Evolutionary conservation across 2,888 invertebrate genomes (phyloP).

Genomic region (Amiota communis): DNA sequence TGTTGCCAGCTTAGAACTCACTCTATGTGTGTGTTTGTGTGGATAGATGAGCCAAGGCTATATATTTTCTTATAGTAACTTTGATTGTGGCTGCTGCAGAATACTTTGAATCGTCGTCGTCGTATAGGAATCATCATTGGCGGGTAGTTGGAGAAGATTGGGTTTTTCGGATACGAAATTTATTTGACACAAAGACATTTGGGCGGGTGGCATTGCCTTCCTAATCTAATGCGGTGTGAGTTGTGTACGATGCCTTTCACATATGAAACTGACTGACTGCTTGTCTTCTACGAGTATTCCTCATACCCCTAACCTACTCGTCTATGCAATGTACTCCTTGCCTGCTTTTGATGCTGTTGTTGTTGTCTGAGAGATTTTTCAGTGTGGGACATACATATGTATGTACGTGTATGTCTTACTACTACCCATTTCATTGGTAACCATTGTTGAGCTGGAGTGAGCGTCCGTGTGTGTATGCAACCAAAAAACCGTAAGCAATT

Average conservation of each 20-base stretch:
- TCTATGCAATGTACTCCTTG: not conserved
- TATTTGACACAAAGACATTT: constrained; percentile 58
- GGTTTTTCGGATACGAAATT: constrained; percentile 50
- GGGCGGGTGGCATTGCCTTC: constrained; percentile 42
- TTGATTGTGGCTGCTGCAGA: constrained; percentile 65
- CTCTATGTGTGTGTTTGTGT: constrained; percentile 39
- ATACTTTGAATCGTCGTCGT: constrained; percentile 54
- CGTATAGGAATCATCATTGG: constrained; percentile 50
- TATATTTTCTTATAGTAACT: constrained; percentile 56
- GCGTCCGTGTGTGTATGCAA: constrained; percentile 44
- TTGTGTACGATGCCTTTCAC: constrained; percentile 13
- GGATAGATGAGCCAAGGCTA: constrained; percentile 63
- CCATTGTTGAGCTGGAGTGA: constrained; percentile 5
- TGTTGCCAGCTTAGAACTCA: constrained; percentile 9
- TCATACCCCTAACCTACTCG: not conserved
- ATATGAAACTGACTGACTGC: constrained; percentile 57
- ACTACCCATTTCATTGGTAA: constrained; percentile 37
- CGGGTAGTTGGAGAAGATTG: constrained; percentile 55
- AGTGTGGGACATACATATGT: not conserved
- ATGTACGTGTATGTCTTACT: constrained; percentile 52
- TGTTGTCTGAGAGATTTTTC: constrained; percentile 7
- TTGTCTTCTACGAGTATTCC: constrained; percentile 39
- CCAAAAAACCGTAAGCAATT: constrained; percentile 67
- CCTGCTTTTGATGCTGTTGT: constrained; percentile 8
- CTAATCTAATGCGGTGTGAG: not conserved